A percentile compares a stretch with the other conserved stretches of the same genome.
Conservation (phyloP, 2,113 vertebrate species). For the Merops nubicus region DNA sequence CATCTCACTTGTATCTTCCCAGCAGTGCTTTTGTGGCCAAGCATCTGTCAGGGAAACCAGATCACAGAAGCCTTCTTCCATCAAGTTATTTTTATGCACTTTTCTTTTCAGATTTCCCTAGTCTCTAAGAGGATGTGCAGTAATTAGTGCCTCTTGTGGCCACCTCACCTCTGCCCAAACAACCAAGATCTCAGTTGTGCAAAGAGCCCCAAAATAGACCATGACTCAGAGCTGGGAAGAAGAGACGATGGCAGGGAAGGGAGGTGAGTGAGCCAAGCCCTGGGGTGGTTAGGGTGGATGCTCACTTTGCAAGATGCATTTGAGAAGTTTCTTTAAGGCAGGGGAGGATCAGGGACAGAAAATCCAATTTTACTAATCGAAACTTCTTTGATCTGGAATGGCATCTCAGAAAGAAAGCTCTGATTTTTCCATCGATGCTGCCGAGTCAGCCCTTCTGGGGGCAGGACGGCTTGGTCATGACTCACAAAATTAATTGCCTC, state of each 20-base stretch:
- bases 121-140: neutral
- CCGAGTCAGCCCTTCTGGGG: slow-evolving; percentile 34
- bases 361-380: neutral
- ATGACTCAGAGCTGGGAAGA: slow-evolving; percentile 11
- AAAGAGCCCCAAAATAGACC: slow-evolving; percentile 1
- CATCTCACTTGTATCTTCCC: neutral
- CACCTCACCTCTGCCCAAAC: slow-evolving; percentile 13
- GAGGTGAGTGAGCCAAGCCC: neutral
- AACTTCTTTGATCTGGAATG: neutral
- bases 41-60: neutral
- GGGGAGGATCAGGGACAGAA: neutral
- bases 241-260: neutral
- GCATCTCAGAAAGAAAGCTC: neutral
- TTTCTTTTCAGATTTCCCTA: neutral
- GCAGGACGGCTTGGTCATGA: neutral
- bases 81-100: slow-evolving; percentile 45
- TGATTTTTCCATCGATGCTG: neutral
- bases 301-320: neutral
- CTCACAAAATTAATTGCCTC: slow-evolving; percentile 9
- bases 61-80: slow-evolving; percentile 9
- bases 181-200: neutral
- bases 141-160: slow-evolving; percentile 4
- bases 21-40: slow-evolving; percentile 8
- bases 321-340: neutral
- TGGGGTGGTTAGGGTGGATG: neutral